phyloP scores from a whole-genome alignment of 2,797 vertebrate species.

The Lophotriccus pileatus region DNA sequence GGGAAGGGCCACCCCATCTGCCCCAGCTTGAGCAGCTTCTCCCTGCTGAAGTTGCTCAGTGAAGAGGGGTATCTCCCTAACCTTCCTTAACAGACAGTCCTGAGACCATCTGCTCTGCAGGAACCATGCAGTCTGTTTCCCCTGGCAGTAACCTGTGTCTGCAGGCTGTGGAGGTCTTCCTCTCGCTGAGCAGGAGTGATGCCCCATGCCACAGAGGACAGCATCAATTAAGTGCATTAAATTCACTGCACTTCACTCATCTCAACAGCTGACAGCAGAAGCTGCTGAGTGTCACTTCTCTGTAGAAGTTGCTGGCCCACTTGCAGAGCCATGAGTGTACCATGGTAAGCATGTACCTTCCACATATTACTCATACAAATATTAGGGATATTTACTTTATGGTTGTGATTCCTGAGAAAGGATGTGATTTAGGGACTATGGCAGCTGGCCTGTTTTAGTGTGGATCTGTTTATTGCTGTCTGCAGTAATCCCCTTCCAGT shows the following conservation, averaged over 20 bases:
- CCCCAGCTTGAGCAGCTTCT: not conserved
- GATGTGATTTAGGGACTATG: not conserved
- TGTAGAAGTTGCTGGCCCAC: not conserved
- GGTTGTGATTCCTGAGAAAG: not conserved
- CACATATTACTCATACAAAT: not conserved
- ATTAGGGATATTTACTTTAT: not conserved
- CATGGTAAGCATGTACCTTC: rapidly evolving
- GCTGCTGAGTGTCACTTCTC: not conserved
- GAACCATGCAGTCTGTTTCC: not conserved
- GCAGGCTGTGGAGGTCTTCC: not conserved
- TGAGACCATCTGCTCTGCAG: not conserved
- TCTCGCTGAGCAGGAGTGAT: not conserved
- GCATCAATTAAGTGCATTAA: not conserved
- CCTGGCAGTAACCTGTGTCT: not conserved
- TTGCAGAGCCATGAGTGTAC: not conserved
- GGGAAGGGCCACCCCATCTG: no score
- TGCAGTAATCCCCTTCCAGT: not conserved
- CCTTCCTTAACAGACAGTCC: not conserved
- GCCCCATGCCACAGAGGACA: not conserved
- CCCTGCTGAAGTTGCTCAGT: not conserved
- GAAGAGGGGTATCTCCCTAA: not conserved
- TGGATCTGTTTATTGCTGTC: not conserved
- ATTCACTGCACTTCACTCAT: not conserved
- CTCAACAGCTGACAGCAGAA: not conserved
- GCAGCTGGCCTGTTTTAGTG: not conserved